phyloP scores from a whole-genome alignment of 2,888 invertebrate genomes.

The Sericinus montela region DNA sequence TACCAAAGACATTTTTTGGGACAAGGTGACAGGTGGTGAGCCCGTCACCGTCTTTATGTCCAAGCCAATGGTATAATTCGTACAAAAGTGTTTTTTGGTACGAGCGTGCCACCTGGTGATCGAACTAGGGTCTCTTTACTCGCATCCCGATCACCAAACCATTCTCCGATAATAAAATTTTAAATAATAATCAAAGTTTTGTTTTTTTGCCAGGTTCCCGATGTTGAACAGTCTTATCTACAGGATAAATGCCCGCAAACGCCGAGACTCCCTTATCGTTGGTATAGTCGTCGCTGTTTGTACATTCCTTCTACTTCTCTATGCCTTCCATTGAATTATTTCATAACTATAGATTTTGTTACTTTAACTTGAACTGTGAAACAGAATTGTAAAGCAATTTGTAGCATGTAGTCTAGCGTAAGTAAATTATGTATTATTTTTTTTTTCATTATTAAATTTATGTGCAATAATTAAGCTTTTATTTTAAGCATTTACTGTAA shows the following conservation, averaged over 20 bases:
- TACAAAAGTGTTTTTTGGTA: too few relatives aligned
- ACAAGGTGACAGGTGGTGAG: too few relatives aligned
- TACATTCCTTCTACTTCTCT: constrained; percentile 90
- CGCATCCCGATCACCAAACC: too few relatives aligned
- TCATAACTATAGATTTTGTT: not conserved
- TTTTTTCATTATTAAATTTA: not conserved
- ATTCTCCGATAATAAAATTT: too few relatives aligned
- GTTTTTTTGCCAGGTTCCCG: constrained; percentile 80
- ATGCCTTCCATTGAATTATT: constrained; percentile 83
- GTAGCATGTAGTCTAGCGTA: constrained; percentile 2
- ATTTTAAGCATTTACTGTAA: too few relatives aligned
- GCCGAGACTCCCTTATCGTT: constrained; percentile 95
- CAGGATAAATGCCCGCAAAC: constrained; percentile 95
- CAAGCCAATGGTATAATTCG: too few relatives aligned
- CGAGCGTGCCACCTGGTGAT: too few relatives aligned
- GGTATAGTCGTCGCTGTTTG: constrained; percentile 93
- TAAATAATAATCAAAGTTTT: not conserved
- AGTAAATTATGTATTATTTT: constrained; percentile 1
- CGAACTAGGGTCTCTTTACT: too few relatives aligned
- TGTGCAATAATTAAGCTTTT: not conserved
- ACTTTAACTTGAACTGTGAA: not conserved
- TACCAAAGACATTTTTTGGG: too few relatives aligned
- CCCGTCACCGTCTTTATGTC: too few relatives aligned
- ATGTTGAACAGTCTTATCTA: constrained; percentile 92
- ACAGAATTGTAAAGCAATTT: not conserved